Conservation (phyloP, 2,888 invertebrate species). For the Timema cristinae region DNA sequence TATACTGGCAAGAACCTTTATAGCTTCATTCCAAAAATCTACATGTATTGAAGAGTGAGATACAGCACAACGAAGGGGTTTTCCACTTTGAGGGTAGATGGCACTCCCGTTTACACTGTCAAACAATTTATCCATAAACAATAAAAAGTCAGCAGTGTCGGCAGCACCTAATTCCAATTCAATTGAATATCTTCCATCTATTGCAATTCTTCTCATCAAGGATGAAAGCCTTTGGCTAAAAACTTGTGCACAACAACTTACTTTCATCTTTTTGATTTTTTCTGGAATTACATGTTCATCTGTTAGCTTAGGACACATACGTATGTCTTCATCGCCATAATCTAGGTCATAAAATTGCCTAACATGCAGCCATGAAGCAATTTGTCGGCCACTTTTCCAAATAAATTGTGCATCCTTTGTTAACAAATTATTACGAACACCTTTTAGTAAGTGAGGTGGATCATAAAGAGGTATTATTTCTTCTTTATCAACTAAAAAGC, state of each 20-base stretch:
- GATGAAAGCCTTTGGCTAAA: conserved; percentile 14
- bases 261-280: conserved; percentile 1
- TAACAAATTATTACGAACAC: conserved; percentile 23
- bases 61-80: conserved; percentile 5
- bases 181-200: not conserved
- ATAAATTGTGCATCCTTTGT: not conserved
- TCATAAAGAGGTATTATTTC: conserved; percentile 25
- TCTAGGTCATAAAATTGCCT: conserved; percentile 16
- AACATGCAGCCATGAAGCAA: conserved; percentile 20
- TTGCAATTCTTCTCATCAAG: not conserved
- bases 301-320: conserved; percentile 11
- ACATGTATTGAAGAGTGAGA: conserved; percentile 10
- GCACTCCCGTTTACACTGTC: not conserved
- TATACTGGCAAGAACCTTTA: conserved; percentile 10
- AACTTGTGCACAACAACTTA: conserved; percentile 13
- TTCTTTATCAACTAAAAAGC: conserved; percentile 15
- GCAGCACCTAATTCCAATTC: not conserved
- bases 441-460: conserved; percentile 23
- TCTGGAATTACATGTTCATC: conserved; percentile 18
- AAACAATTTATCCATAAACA: not conserved
- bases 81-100: not conserved
- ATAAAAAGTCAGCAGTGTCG: not conserved
- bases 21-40: conserved; percentile 15
- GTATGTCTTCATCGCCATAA: conserved; percentile 13
- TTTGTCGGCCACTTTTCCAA: conserved; percentile 3